Base-by-base conservation (phyloP, 2,113 vertebrate genomes). In the Chroicocephalus ridibundus region DNA sequence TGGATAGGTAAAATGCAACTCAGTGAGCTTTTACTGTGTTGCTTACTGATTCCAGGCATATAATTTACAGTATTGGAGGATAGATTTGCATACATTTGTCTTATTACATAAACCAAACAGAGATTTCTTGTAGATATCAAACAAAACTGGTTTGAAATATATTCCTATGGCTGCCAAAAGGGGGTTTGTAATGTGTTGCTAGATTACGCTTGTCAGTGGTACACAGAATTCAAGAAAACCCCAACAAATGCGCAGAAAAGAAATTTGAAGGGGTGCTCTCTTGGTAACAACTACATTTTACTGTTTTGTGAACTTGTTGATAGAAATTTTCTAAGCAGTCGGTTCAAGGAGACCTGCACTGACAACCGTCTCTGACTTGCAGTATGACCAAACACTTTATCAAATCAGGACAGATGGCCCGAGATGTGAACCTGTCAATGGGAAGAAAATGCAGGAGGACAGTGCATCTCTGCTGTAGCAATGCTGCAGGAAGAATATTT, bases 351-450 rank as follows among this genome's bases (percentile, higher is more conserved):
- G 22, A 93, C 97, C 96, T 94, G 98, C 90, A 26, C 98, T 99
- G 93, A 98, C 66, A 16, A 98, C 98, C 98, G 98, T 75, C 98
- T 97, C 79, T 96, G 98, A 96, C 98, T 98, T 95, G 96, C 94
- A 82, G 97, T 98, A 95, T 98, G 98, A 82, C 99, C 98, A 78
- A 99, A 98, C 94, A 98, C 98, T 98, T 99, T 96, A 96, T 98
- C 98, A 93, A 98, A 91, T 19, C 82, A n/a, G 97, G 98, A 94
- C 93, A 98, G 61, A 97, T 93, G 24, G 91, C 94, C 95, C 92
- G 97, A 86, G 97, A 97, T 5, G 46, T 86, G 90, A 98, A 98
- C 97, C 98, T 99, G 96, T 98, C 98, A 68, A 96, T 78, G 51
- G 91, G 95, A 95, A 94, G 95, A 76, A 96, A 98, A 92, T 98